Evolutionary conservation across 2,797 vertebrate species (phyloP), one percentile per base, ranked within the genome.

Genomic region (Cichlasoma orientale): DNA sequence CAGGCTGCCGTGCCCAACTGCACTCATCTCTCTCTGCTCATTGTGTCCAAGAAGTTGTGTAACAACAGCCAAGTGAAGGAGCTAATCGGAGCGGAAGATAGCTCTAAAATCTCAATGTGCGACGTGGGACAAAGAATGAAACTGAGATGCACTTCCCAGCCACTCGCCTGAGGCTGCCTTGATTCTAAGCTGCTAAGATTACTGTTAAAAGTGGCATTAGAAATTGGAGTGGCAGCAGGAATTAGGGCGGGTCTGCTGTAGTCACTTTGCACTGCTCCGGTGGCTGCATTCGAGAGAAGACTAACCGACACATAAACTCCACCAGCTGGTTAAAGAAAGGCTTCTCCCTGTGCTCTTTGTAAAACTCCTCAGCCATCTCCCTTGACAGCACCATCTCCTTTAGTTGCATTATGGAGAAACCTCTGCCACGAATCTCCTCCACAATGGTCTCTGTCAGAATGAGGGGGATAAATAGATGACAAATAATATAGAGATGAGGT

Each of bases 291-390:
- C 14, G 21, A 56, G 12, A 70, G 76, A 29, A 66, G 33, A 93
- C 97, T 96, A 88, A 99, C 98, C 92, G 82, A 80, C 96, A 94
- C 95, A 99, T 96, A 78, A 92, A 92, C 36, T 96, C 87, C 90
- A 97, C 88, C 75, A 99, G 57, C 23, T 96, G 77, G 6, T 88
- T 89, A 91, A 95, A 99, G 93, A 97, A 98, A 3, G 95, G 88
- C 90, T 96, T 96, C 57, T 93, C 94, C 87, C 85, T 70, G 27
- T 98, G 96, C 73, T 95, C 93, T 78, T 91, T 94, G 93, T 98
- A 99, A 92, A 99, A 95, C 86, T 96, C 94, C 75, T 88, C 85
- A 7, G 96, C 96, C 84, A 94, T 86, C 71, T 97, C 95, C 63
- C 13, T 89, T 47, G 90, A 94, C 75, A 99, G 92, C 58, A 93